A percentile compares a stretch with the other conserved stretches of the same genome.
phyloP scores from a whole-genome alignment of 1,140 invertebrate species.

The Bacillus rossius region DNA sequence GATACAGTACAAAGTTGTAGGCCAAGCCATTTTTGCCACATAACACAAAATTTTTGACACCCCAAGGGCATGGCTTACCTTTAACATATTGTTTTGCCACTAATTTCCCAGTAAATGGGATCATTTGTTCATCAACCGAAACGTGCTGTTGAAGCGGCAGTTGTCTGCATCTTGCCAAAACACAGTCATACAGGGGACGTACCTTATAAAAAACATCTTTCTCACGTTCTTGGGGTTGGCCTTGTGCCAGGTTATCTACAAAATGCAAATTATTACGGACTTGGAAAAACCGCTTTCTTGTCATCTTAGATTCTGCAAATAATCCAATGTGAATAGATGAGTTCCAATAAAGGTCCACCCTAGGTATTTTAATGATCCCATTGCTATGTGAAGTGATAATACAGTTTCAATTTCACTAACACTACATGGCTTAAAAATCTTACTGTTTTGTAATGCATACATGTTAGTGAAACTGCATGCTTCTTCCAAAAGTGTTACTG shows the following conservation, averaged over 20 bases:
- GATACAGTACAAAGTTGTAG: constrained; percentile 29
- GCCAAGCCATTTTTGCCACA: constrained; percentile 25
- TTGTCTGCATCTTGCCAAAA: constrained; percentile 1
- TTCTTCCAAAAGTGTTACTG: no score
- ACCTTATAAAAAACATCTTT: background rate
- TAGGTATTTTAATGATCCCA: constrained; percentile 10
- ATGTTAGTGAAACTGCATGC: no score
- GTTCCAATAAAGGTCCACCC: constrained; percentile 9
- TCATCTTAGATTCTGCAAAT: constrained; percentile 1
- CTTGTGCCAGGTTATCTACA: background rate
- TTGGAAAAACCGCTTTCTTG: constrained; percentile 10
- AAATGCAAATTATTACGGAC: background rate
- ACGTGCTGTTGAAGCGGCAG: constrained; percentile 19
- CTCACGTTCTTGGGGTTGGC: background rate
- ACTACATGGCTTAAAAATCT: no score
- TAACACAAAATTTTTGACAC: constrained; percentile 27
- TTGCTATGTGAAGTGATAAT: constrained; percentile 7
- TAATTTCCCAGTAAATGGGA: constrained; percentile 28
- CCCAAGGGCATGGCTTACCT: constrained; percentile 24
- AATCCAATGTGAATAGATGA: background rate
- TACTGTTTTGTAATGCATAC: no score
- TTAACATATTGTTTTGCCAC: constrained; percentile 25
- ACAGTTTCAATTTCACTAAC: constrained; percentile 7
- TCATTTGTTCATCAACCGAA: constrained; percentile 32
- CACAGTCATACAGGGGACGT: constrained; percentile 11